Base-by-base conservation (phyloP, 2,797 vertebrate genomes). In the Acanthurus lineatus region DNA sequence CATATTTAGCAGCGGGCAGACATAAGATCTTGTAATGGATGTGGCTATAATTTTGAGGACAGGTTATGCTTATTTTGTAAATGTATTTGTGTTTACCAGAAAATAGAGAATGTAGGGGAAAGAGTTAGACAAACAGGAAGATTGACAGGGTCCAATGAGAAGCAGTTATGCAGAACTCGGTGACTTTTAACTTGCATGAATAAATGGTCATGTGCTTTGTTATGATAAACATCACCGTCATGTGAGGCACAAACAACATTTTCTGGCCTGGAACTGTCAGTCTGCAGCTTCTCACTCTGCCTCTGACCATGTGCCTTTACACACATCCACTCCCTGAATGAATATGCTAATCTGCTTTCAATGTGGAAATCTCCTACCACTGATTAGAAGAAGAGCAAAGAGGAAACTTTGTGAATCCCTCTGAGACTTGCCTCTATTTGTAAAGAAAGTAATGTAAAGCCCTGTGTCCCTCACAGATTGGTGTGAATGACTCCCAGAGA, bases 301-400 rank as follows among this genome's bases (percentile, higher is more conserved):
- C 75, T 76, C 38, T 85, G 68, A 59, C 74, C 66, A 56, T 53
- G 57, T 54, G 60, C 76, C 73, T 82, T 84, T 82, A 84, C 89
- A 91, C 82, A 77, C 69, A 77, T 87, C 83, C 84, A 81, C 79
- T 77, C 73, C 72, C 76, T 86, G 80, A 87, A 84, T 88, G 83
- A 86, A 75, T 87, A 90, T 81, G 86, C 90, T 91, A 87, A 91
- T 91, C 81, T 82, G 51, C 87, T 80, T 84, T 92, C 72, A 81
- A 68, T 87, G 87, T 87, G 62, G 79, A 91, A 91, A 91, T 91
- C 84, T 89, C 87, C 88, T 83, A 80, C 83, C 83, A 84, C 84
- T 90, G 87, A 90, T 88, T 86, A 77, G 69, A 84, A 78, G 79
- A 82, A 81, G 93, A 91, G 91, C 89, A 92, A 92, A 91, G 86